Percentiles rank a stretch among this genome's conserved stretches.
Conservation (phyloP, 2,113 vertebrate species). For the Struthio camelus region DNA sequence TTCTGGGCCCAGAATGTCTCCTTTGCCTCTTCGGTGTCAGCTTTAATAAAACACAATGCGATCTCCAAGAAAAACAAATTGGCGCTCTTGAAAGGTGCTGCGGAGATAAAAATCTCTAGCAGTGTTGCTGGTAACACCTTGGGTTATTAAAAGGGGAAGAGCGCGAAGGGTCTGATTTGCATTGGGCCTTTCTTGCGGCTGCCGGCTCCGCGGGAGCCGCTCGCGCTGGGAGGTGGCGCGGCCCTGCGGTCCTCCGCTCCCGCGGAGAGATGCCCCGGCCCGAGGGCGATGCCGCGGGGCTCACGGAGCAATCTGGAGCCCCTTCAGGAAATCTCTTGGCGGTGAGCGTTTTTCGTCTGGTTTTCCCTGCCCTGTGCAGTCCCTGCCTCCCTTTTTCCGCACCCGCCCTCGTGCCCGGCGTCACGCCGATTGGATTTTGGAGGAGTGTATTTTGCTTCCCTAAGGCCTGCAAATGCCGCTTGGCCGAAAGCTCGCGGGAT, state of each 20-base stretch:
- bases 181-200: conserved; percentile 49
- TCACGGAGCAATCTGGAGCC: too few relatives aligned
- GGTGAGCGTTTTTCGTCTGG: too few relatives aligned
- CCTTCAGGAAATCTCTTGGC: too few relatives aligned
- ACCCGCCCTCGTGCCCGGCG: too few relatives aligned
- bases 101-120: conserved; percentile 61
- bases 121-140: conserved; percentile 69
- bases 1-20: conserved; percentile 38
- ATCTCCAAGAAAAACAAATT: conserved; percentile 68
- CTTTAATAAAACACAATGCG: conserved; percentile 49
- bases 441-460: background rate
- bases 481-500: accelerated
- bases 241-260: too few relatives aligned
- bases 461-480: accelerated
- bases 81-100: conserved; percentile 33
- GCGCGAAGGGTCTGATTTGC: conserved; percentile 62
- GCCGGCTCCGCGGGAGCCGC: background rate
- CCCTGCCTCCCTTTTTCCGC: too few relatives aligned
- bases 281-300: too few relatives aligned
- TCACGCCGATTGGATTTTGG: background rate
- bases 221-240: background rate
- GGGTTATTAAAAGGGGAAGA: conserved; percentile 66
- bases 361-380: too few relatives aligned
- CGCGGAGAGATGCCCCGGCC: too few relatives aligned
- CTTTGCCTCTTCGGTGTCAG: conserved; percentile 10